phyloP scores from a whole-genome alignment of 1,140 invertebrate species.

The Penaeus vannamei region DNA sequence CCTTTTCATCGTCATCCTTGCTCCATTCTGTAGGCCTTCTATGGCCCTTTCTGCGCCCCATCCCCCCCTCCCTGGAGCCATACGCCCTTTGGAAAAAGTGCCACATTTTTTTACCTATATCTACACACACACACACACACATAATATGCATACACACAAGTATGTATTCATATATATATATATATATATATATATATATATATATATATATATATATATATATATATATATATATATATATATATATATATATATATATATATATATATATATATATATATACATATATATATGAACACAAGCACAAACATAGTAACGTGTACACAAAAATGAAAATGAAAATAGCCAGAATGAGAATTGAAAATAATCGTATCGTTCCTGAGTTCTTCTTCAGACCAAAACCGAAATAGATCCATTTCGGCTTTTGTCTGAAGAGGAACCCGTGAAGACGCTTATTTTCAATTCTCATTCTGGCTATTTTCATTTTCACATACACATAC shows the following conservation, averaged over 20 bases:
- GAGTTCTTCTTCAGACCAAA: too few relatives aligned
- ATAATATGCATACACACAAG: neutral
- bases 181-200: slow-evolving; percentile 20
- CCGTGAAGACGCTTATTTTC: too few relatives aligned
- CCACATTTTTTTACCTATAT: neutral
- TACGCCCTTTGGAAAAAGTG: slow-evolving; percentile 3
- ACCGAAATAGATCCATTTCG: too few relatives aligned
- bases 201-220: slow-evolving; percentile 19
- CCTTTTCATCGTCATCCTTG: neutral
- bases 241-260: slow-evolving; percentile 12
- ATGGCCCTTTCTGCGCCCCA: neutral
- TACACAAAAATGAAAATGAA: neutral
- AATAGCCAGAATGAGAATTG: neutral
- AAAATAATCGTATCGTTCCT: too few relatives aligned
- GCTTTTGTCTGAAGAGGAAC: too few relatives aligned
- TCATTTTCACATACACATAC: neutral
- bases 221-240: slow-evolving; percentile 27
- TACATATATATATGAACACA: neutral
- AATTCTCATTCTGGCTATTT: too few relatives aligned
- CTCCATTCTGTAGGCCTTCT: neutral
- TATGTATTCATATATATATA: neutral
- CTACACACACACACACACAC: neutral
- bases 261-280: neutral
- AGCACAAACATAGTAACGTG: too few relatives aligned
- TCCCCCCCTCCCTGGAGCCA: neutral